Conservation (phyloP, 2,797 vertebrate species). For the Pelobates cultripes region DNA sequence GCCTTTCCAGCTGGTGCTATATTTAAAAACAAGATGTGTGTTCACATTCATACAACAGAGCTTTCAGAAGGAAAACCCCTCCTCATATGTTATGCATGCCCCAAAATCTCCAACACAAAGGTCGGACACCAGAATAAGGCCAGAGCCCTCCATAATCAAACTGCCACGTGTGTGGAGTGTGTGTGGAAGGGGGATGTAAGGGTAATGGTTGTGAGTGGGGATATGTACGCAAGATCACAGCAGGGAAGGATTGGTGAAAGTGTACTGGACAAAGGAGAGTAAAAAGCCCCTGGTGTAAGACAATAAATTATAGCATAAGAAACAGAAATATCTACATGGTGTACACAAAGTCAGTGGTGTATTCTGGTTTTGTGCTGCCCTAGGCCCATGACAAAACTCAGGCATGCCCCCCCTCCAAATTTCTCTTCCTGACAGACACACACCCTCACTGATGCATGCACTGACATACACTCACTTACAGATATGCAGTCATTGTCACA, state of each 20-base stretch:
- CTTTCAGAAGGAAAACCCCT: constrained; percentile 22
- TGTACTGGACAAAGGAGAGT: background rate
- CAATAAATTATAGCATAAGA: no score
- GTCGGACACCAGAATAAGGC: background rate
- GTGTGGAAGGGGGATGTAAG: background rate
- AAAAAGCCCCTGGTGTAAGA: no score
- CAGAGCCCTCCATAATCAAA: background rate
- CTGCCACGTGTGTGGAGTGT: background rate
- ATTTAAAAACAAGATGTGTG: constrained; percentile 41
- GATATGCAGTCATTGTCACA: no score
- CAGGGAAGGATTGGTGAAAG: background rate
- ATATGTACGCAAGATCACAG: background rate
- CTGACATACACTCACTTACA: no score
- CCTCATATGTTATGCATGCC: background rate
- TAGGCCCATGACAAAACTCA: no score
- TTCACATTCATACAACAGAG: constrained; percentile 41
- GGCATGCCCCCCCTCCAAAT: no score
- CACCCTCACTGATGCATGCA: no score
- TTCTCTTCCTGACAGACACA: no score
- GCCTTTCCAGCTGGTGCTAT: constrained; percentile 30
- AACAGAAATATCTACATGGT: no score
- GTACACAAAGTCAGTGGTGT: no score
- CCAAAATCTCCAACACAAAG: constrained; percentile 3
- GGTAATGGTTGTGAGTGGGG: background rate
- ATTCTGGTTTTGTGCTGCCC: no score